These are phyloP conservation scores for Griposia aprilina DNA, from an alignment of 2,888 invertebrate species.

Conservation along the genomic window DNA sequence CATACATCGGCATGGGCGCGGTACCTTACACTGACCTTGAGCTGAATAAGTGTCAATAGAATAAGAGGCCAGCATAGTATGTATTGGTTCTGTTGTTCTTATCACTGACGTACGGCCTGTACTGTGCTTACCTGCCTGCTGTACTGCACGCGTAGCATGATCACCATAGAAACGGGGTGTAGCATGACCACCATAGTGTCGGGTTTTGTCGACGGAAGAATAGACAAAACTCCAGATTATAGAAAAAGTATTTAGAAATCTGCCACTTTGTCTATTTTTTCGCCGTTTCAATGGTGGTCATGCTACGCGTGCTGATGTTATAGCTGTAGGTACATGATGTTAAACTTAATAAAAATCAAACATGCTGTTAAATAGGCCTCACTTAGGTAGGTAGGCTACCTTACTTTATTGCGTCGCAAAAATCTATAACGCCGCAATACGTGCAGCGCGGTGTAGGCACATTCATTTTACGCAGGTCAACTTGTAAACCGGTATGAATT, in stretches of 20 bases:
- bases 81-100: neutral
- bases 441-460: conserved; percentile 12
- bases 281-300: no score
- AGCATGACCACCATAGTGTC: no score
- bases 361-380: neutral
- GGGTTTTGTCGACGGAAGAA: no score
- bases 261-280: no score
- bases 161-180: no score
- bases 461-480: conserved; percentile 47
- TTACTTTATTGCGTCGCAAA: conserved; percentile 22
- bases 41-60: neutral
- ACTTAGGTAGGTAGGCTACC: neutral
- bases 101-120: neutral
- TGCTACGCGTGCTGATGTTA: no score
- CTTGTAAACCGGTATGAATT: conserved; percentile 55
- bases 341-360: neutral
- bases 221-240: no score
- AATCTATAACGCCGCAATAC: conserved; percentile 9
- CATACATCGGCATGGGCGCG: neutral
- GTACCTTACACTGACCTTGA: neutral
- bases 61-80: neutral
- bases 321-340: neutral
- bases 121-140: neutral
- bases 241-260: no score
- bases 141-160: no score